Evolutionary conservation across 2,113 vertebrate species (phyloP), one percentile per base, ranked within the genome.

Genomic region (Phaethon lepturus): DNA sequence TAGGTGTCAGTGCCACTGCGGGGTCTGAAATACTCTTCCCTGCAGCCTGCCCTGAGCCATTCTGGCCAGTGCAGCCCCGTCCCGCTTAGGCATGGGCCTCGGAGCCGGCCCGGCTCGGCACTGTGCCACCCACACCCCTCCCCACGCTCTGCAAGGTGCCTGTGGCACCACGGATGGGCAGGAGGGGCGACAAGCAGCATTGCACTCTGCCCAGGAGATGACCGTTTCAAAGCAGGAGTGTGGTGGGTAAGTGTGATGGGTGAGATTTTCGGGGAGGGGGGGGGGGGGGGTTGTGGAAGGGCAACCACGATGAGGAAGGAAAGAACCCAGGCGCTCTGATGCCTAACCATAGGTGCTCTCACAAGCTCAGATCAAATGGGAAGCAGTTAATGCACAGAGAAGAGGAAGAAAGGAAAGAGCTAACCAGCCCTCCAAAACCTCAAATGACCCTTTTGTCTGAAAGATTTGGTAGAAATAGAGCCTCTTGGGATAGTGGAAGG

Each of bases 241-340:
- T 16, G 8, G 22, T 11, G 63, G 55, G 35, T 71, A 8, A 38
- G 38, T 38, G 16, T 16, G 8, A 22, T 11, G 63, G 55, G 35
- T 71, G 73, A 87, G 26, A 56, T 40, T 91, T 85, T n/a, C 53
- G 88, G 60, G 13, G 71, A 28, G 47, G 63, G 49, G 81, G 85
- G n/a, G n/a, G n/a, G n/a, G n/a, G n/a, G n/a, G n/a, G n/a, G n/a
- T n/a, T n/a, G n/a, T n/a, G n/a, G n/a, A 66, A 1, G 2, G 24
- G 71, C 52, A 63, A 58, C 22, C 0, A 0, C 5, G 13, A 44
- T 13, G 35, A 64, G 58, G 40, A 89, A 76, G 40, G 29, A 33
- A 18, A 69, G 25, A 58, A 31, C 6, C 5, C 1, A 5, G n/a
- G 20, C 2, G 8, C 9, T 38, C 50, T 0, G 0, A 19, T 35